Conservation (phyloP, 2,888 invertebrate genomes). For the Gasteruption jaculator region DNA sequence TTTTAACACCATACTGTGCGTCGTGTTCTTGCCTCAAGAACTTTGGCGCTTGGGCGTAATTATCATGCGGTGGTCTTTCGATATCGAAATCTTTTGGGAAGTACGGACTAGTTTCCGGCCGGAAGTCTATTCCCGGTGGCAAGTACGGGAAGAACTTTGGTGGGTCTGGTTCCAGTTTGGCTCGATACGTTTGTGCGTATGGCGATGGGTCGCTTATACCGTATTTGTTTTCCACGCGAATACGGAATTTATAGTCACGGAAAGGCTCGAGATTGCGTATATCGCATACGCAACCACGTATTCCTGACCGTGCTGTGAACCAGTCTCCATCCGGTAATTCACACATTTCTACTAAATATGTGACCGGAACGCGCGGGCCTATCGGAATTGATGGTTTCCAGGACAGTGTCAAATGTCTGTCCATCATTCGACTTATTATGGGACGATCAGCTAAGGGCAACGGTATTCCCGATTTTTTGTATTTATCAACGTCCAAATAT, state of each 20-base stretch:
- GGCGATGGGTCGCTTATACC: slow-evolving; percentile 97
- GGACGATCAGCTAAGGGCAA: slow-evolving; percentile 86
- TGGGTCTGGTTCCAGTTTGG: slow-evolving; percentile 73
- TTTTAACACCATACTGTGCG: slow-evolving; percentile 86
- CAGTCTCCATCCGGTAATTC: slow-evolving; percentile 90
- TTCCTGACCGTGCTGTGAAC: slow-evolving; percentile 80
- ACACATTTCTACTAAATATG: slow-evolving; percentile 93
- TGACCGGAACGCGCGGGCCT: slow-evolving; percentile 83
- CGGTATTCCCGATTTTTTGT: slow-evolving; percentile 78
- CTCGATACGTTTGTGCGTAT: slow-evolving; percentile 74
- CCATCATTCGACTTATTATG: slow-evolving; percentile 88
- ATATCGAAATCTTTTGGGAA: slow-evolving; percentile 92
- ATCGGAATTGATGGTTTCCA: slow-evolving; percentile 93
- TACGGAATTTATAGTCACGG: slow-evolving; percentile 91
- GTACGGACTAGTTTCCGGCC: slow-evolving; percentile 80
- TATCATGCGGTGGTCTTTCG: slow-evolving; percentile 80
- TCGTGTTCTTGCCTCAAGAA: slow-evolving; percentile 86
- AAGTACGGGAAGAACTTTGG: slow-evolving; percentile 77
- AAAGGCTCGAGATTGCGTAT: slow-evolving; percentile 87
- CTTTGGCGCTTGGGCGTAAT: slow-evolving; percentile 77
- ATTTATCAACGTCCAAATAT: slow-evolving; percentile 79
- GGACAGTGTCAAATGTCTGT: slow-evolving; percentile 79
- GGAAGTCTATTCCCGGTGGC: slow-evolving; percentile 75
- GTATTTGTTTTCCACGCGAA: slow-evolving; percentile 94
- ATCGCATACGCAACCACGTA: slow-evolving; percentile 86